Evolutionary conservation across 2,113 vertebrate species (phyloP), one percentile per base, ranked within the genome.

Genomic region (Panthera tigris): DNA sequence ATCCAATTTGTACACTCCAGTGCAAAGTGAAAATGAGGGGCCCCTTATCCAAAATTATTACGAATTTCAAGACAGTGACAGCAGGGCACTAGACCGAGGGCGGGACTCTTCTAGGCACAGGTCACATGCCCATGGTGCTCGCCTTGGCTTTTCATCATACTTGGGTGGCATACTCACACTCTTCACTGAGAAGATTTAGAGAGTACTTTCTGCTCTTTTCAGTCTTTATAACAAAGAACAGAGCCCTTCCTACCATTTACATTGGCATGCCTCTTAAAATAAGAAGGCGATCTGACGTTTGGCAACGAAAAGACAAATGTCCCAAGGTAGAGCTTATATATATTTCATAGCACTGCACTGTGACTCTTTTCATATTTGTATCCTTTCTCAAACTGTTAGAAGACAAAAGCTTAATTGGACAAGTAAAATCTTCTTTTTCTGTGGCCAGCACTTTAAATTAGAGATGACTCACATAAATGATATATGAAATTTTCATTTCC

Each of bases 401-500:
- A 76, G 71, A 36, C 21, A 87, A 91, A 79, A 50, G 78, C 36
- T 86, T 25, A 91, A 7, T 25, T 95, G 18, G 18, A 83, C 92
- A 95, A 83, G 13, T 31, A 12, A 7, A 86, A 7, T 93, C 41
- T 89, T 93, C 39, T 83, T 89, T 94, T 50, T 41, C 48, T 61
- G 19, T n/a, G 19, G 36, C 48, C 68, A 96, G 76, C 11, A 90
- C 36, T 96, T 97, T 83, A 96, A 93, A 95, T 90, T 63, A 92
- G 55, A 86, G 36, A 96, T 92, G 92, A 95, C 33, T 94, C 83
- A 95, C 31, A 92, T 21, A 63, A 68, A 89, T 88, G 36, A 87
- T 73, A 87, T 41, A 74, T 45, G 16, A 91, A 86, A 86, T n/a
- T 91, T 94, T 94, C 76, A 79, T 73, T 93, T 83, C 31, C 65